Percentiles rank a stretch among this genome's conserved stretches.
These are phyloP conservation scores for Malacoraja senta DNA, from an alignment of 2,797 vertebrate genomes.

Conservation along the genomic window DNA sequence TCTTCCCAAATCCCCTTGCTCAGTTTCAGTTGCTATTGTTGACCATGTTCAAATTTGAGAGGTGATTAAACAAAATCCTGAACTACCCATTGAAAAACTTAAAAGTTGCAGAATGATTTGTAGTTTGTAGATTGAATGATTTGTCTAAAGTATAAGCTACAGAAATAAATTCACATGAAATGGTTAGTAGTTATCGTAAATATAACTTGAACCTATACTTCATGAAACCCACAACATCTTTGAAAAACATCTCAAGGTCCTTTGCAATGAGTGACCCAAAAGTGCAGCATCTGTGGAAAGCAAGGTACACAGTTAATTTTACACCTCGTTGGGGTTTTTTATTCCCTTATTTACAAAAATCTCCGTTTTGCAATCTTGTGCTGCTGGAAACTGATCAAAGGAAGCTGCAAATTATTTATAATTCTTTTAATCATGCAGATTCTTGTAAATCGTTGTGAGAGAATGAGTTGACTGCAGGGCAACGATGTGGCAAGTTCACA, in stretches of 20 bases:
- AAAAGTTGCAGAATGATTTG: not conserved
- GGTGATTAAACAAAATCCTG: not conserved
- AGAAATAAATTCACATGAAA: not conserved
- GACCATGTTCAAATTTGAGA: not conserved
- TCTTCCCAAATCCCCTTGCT: not conserved
- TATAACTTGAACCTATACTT: not conserved
- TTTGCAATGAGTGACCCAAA: not conserved
- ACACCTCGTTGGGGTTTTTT: not conserved
- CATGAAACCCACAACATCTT: not conserved
- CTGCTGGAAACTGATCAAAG: not conserved
- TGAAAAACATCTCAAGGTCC: not conserved
- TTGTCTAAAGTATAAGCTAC: not conserved
- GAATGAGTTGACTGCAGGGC: not conserved
- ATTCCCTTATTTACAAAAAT: not conserved
- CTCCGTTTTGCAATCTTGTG: not conserved
- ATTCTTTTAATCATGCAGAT: not conserved
- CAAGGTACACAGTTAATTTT: not conserved
- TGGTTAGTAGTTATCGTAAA: not conserved
- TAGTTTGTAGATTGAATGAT: too few species aligned
- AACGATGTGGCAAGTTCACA: not conserved
- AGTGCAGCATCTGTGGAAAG: not conserved
- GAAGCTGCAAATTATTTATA: not conserved
- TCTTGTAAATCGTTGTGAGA: not conserved
- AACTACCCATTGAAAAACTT: not conserved
- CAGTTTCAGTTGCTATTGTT: not conserved